These are phyloP conservation scores for Macrophya annulata DNA, from an alignment of 2,888 invertebrate species.

Conservation along the genomic window DNA sequence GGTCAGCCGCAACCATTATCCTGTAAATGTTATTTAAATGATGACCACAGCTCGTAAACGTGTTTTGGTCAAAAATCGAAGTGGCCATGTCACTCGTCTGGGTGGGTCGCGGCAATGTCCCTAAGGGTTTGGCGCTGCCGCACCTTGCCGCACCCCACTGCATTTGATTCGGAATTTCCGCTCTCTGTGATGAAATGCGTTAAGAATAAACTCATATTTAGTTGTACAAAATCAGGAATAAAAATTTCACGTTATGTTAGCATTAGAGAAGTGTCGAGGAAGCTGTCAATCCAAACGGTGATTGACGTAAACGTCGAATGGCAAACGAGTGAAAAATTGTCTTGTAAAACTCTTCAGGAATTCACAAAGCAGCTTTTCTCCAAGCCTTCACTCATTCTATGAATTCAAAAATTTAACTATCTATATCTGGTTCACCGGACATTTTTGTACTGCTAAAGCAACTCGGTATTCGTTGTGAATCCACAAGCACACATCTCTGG, in stretches of 20 bases:
- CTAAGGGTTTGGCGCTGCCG: conserved; percentile 18
- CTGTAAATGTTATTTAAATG: background rate
- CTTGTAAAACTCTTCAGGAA: background rate
- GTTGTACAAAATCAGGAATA: background rate
- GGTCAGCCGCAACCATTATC: background rate
- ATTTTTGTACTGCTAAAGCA: background rate
- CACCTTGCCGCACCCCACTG: conserved; percentile 12
- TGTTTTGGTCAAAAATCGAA: background rate
- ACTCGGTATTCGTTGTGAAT: background rate
- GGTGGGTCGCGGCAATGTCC: conserved; percentile 17
- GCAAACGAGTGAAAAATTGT: background rate
- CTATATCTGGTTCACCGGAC: background rate
- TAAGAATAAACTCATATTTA: background rate
- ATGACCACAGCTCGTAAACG: background rate
- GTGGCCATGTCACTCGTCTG: background rate
- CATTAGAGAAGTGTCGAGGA: background rate
- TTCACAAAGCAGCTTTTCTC: background rate
- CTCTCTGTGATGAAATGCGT: background rate
- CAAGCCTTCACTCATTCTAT: background rate
- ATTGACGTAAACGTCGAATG: background rate
- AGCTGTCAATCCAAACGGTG: background rate
- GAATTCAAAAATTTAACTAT: background rate
- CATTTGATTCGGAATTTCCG: background rate
- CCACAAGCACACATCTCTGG: background rate
- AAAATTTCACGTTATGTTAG: background rate